Evolutionary conservation across 92 coral and sea anemone species (phyloP).

Genomic region (Parazoanthus atlanticus): DNA sequence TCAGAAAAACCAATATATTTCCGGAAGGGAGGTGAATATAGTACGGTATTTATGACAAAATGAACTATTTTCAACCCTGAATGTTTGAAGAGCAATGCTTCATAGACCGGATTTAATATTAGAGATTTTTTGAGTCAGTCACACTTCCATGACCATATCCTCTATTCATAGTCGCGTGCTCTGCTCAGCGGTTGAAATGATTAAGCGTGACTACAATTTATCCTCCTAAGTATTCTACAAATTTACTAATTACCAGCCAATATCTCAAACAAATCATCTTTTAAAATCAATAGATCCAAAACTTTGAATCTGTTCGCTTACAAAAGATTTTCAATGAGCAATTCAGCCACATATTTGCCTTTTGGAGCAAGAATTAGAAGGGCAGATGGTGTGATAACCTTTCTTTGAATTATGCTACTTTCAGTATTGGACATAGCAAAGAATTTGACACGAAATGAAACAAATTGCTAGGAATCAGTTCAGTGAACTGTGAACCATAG

Average conservation of each 20-base stretch:
- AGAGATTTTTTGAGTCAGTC: neutral
- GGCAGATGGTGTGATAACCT: neutral
- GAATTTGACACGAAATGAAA: constrained; percentile 7
- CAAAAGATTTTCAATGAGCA: neutral
- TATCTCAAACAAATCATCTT: neutral
- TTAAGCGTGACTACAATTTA: neutral
- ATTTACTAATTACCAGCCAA: neutral
- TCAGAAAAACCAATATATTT: neutral
- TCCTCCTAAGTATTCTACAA: neutral
- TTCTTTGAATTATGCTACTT: neutral
- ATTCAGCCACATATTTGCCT: neutral
- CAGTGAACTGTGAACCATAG: neutral
- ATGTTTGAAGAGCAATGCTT: neutral
- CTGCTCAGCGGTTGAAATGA: neutral
- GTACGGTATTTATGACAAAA: neutral
- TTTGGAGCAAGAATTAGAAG: neutral
- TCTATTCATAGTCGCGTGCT: constrained; percentile 20
- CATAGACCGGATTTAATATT: neutral
- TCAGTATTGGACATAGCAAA: neutral
- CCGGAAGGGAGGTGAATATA: neutral
- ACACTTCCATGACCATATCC: neutral
- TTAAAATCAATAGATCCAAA: neutral
- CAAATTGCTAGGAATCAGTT: neutral
- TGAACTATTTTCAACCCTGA: neutral
- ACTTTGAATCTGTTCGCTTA: neutral